phyloP scores from a whole-genome alignment of 2,888 invertebrate species.

The Halictus quadricinctus region DNA sequence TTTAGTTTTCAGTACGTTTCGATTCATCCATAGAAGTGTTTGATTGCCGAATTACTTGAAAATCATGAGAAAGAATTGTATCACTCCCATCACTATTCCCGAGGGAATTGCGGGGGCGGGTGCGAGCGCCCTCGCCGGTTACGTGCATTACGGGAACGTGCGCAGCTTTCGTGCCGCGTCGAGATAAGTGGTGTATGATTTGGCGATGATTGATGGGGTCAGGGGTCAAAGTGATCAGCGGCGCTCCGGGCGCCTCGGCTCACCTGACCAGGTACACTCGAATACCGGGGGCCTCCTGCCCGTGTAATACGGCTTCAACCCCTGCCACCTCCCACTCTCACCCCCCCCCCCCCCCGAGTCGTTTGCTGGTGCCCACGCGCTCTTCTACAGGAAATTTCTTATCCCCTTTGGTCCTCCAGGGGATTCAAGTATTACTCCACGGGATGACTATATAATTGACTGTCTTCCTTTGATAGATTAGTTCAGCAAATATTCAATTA shows the following conservation, averaged over 20 bases:
- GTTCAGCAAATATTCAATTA: conserved; percentile 11
- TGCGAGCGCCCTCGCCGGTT: conserved; percentile 63
- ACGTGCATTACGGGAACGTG: conserved; percentile 76
- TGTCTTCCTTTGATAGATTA: conserved; percentile 4
- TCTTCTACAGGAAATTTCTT: neutral
- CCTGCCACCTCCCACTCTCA: conserved; percentile 30
- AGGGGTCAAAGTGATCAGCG: conserved; percentile 81
- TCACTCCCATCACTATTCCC: neutral
- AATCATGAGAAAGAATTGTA: neutral
- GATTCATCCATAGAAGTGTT: neutral
- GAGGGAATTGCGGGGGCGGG: conserved; percentile 43
- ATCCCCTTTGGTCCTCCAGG: neutral
- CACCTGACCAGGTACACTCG: conserved; percentile 75
- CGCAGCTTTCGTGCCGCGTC: conserved; percentile 77
- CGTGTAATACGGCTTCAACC: conserved; percentile 66
- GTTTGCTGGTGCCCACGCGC: conserved; percentile 34
- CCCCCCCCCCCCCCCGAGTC: neutral
- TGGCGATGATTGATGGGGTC: conserved; percentile 82
- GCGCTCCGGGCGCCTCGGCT: conserved; percentile 79
- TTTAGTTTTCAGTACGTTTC: neutral
- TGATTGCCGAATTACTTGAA: neutral
- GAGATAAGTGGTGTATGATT: conserved; percentile 81
- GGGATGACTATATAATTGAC: conserved; percentile 12
- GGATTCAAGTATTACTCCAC: neutral
- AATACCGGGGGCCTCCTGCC: conserved; percentile 64